Evolutionary conservation across 2,797 vertebrate species (phyloP), one percentile per base, ranked within the genome.

Genomic region (Xiphorhynchus erythropygius): DNA sequence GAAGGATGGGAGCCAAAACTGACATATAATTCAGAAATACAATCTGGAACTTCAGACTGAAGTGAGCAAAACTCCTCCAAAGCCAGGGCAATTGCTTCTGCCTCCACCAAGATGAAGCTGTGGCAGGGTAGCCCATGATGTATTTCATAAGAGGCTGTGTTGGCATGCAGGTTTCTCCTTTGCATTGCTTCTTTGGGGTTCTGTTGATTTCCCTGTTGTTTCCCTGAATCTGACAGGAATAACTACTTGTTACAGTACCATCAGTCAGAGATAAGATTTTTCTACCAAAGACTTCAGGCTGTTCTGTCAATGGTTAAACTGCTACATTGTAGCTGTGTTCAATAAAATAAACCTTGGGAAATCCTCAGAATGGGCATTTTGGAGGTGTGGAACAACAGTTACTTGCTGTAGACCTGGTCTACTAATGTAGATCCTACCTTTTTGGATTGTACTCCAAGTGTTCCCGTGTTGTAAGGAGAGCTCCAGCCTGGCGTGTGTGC

Each of bases 251-350:
- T 80, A 75, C 0, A 35, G 37, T 71, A 87, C 23, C 63, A 78
- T 78, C 82, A 69, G 42, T 41, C 57, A 65, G 62, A 84, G 76
- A 78, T 65, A 92, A 83, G 57, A 33, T 76, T 83, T 25, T 74
- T 53, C 17, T 68, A 35, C 46, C 2, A 3, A 59, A 84, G 18
- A 4, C 71, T 94, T 92, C 71, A 91, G 71, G 21, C 47, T 79
- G 35, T 77, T 89, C 39, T 44, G 64, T 53, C 71, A 17, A 1
- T 90, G 50, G 19, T 73, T 90, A 77, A 89, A 75, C 68, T 42
- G 11, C 64, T 44, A 5, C 3, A 0, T 33, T 50, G 57, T 44
- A 85, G 33, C 68, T 90, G 32, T 39, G 28, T 87, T 89, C 81
- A 85, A 33, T 60, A 89, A 92, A 87, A 87, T 57, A 92, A 84